Base-by-base conservation (phyloP, 2,888 invertebrate species). In the Zele albiditarsus region DNA sequence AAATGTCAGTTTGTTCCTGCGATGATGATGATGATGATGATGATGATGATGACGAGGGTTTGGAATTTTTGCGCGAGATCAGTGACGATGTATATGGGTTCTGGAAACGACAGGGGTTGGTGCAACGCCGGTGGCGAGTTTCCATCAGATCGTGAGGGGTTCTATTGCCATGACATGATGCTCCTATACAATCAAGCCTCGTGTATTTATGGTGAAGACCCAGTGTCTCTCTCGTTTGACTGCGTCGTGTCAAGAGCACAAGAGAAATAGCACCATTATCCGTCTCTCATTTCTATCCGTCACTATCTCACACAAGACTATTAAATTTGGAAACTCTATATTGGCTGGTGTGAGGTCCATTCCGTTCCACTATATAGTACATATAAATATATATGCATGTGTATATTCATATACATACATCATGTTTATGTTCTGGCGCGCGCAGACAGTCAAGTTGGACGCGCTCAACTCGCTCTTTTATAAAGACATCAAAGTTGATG, bases 281-380 rank as follows among this genome's bases (percentile, higher is more conserved):
- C 79, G 33, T 77, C 76, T 33, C 23, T 38, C 8, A 63, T 63
- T 60, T 66, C 23, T 46, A 53, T 46, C 33, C 31, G n/a, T 46
- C 46, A 57, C 25, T 38, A 25, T 73, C 69, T 76, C 80, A 79
- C 82, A 83, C 85, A 84, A 83, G 79, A 84, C 84, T 86, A 85
- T 86, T 86, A 86, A 86, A 86, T 86, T 86, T 86, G 83, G 86
- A 84, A 86, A 85, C 84, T 83, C 82, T 85, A 85, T 84, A 85
- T 81, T 77, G 78, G 38, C 63, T 23, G 16, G 28, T 27, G 25
- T 62, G 63, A 63, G 33, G 63, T 31, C 38, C 20, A 33, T 33
- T 63, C n/a, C 28, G 8, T 63, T 14, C 2, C 25, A 2, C 38
- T 38, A 8, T 38, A 12, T n/a, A 53, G n/a, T 20, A 53, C 2